Base-by-base conservation (phyloP, 2,113 vertebrate species). In the Rana temporaria region DNA sequence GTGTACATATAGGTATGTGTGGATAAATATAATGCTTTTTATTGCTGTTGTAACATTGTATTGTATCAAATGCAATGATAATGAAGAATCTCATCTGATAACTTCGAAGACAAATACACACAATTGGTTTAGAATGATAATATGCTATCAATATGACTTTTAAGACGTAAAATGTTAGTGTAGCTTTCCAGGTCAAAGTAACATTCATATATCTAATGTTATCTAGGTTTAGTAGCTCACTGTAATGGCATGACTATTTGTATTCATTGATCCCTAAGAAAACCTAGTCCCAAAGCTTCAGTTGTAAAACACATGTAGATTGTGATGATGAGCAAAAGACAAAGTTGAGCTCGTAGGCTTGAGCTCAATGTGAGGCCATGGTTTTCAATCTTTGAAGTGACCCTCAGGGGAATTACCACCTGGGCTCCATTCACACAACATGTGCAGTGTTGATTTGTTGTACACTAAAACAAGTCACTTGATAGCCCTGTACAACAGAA, bases 371-470 rank as follows among this genome's bases (percentile, higher is more conserved):
- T 83, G 81, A 60, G 81, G 30, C 81, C 64, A 60, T 34, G 20
- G 2, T 67, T 65, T 67, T 17, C 17, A 52, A 56, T 22, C 81
- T 76, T 83, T 83, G 81, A 83, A 76, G 81, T 60, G 63, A 76
- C 63, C 64, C 81, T 26, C 62, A 24, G 26, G 81, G 70, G 64
- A 83, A 20, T 68, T 32, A 56, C 81, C 81, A 83, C 81, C 81
- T 83, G 81, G 81, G 64, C 81, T 76, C 81, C 55, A 30, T 76
- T 83, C 71, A 83, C 71, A 76, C 71, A 83, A 83, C 81, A 83
- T 83, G 71, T 83, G 72, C 71, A 68, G 81, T 83, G 81, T 83
- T 83, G 81, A 83, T 83, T 76, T 83, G 53, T 30, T 59, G 22
- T 26, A 68, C 52, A 55, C 67, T 64, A 59, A 83, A 83, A 83